Conservation (phyloP, 2,888 invertebrate genomes). For the Octonoba sinensis region DNA sequence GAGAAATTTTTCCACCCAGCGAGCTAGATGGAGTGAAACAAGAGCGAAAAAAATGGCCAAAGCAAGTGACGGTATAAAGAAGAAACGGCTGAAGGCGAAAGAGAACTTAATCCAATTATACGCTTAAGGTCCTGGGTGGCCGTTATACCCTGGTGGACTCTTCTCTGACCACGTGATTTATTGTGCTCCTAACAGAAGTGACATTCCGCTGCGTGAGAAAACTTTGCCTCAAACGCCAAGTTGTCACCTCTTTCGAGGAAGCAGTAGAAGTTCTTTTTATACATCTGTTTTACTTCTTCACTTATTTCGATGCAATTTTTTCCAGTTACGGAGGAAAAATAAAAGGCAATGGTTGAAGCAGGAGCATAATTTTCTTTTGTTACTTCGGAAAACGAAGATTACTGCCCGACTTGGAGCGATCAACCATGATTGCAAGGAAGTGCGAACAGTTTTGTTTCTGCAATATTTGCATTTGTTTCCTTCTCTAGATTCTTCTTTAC, state of each 20-base stretch:
- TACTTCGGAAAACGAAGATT: neutral
- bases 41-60: slow-evolving; percentile 37
- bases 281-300: neutral
- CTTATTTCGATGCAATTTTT: neutral
- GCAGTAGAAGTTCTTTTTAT: neutral
- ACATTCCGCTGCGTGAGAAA: slow-evolving; percentile 29
- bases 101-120: slow-evolving; percentile 61
- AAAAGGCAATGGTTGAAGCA: slow-evolving; percentile 1
- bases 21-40: slow-evolving; percentile 40
- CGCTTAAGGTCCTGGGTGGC: slow-evolving; percentile 42
- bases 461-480: too few relatives aligned
- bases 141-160: slow-evolving; percentile 35
- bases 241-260: slow-evolving; percentile 27
- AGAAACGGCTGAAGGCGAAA: slow-evolving; percentile 26
- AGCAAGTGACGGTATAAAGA: slow-evolving; percentile 49
- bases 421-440: too few relatives aligned
- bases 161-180: slow-evolving; percentile 57
- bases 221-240: slow-evolving; percentile 40
- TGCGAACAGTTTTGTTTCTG: too few relatives aligned
- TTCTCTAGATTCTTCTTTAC: too few relatives aligned
- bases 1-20: slow-evolving; percentile 30
- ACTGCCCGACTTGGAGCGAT: too few relatives aligned
- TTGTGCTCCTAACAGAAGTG: slow-evolving; percentile 42
- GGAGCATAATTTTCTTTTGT: slow-evolving; percentile 1
- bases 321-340: neutral